Evolutionary conservation across 1,140 invertebrate genomes (phyloP), one percentile per base, ranked within the genome.

Genomic region (Aphidius ervi): DNA sequence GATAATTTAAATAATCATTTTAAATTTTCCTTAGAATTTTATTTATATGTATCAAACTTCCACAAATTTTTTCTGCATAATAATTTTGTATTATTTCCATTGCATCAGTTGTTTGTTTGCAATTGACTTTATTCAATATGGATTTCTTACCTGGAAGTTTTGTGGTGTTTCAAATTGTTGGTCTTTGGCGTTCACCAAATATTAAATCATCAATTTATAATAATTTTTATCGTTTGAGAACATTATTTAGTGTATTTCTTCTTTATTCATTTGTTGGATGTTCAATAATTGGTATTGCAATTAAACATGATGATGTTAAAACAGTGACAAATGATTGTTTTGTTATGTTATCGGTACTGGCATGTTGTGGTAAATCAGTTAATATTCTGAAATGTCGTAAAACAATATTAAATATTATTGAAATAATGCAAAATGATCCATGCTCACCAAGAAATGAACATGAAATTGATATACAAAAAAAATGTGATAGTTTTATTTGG

Each of bases 251-350:
- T 45, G 46, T 62, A 20, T 57, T 57, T 20, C 31, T 62, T 5
- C 49, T 62, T 6, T 62, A 62, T 46, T 52, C 60, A 20, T 62
- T 62, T 42, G 46, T 55, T 9, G 49, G 49, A 8, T 57, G 46
- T 39, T 56, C 54, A 0, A 52, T 57, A 16, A 16, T 57, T n/a
- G 60, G 60, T 40, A 42, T 62, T n/a, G 43, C 57, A 2, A 9
- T 49, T 0, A 16, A 39, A n/a, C 40, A 56, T 39, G 42, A 56
- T 10, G 41, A 47, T 42, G 52, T 62, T 23, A 39, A n/a, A 8
- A 55, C 56, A 20, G 10, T 57, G 3, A 57, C 55, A 16, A 62
- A 43, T 41, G 49, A 62, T 10, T 16, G 16, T 16, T 62, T 62
- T 40, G 31, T 62, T 31, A 23, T 62, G 10, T 41, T 62, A 3